Evolutionary conservation across 2,888 invertebrate species (phyloP).

Genomic region (Nomada ferruginata): DNA sequence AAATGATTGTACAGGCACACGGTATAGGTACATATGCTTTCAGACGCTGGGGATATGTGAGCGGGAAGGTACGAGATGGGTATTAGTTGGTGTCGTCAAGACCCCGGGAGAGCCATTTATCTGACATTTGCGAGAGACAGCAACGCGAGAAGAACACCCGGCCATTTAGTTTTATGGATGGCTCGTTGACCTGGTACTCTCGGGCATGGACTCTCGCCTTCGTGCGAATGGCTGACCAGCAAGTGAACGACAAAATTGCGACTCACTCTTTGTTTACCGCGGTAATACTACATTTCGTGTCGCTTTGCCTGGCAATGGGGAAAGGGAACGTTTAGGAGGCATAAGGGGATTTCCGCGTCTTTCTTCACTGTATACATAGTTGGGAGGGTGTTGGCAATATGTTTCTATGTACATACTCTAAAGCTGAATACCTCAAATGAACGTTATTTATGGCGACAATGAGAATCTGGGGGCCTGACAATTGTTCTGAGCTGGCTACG

Average conservation of each 20-base stretch:
- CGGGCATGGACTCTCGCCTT: conserved; percentile 21
- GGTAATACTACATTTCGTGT: conserved; percentile 19
- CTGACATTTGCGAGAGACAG: conserved; percentile 74
- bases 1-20: conserved; percentile 30
- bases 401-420: background rate
- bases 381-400: no score
- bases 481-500: no score
- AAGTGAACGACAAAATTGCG: conserved; percentile 15
- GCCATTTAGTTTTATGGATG: conserved; percentile 76
- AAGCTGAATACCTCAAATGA: background rate
- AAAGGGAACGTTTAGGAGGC: background rate
- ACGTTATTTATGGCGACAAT: background rate
- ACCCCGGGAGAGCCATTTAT: conserved; percentile 77
- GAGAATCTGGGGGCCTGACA: no score
- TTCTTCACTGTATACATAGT: background rate
- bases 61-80: conserved; percentile 52
- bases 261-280: conserved; percentile 55
- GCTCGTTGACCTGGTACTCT: conserved; percentile 64
- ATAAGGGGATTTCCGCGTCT: conserved; percentile 33
- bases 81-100: conserved; percentile 77
- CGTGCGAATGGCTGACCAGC: background rate
- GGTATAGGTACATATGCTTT: background rate
- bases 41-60: conserved; percentile 3
- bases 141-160: conserved; percentile 64
- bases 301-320: conserved; percentile 10